phyloP scores from a whole-genome alignment of 2,888 invertebrate species.

The Trichogramma dendrolimi region DNA sequence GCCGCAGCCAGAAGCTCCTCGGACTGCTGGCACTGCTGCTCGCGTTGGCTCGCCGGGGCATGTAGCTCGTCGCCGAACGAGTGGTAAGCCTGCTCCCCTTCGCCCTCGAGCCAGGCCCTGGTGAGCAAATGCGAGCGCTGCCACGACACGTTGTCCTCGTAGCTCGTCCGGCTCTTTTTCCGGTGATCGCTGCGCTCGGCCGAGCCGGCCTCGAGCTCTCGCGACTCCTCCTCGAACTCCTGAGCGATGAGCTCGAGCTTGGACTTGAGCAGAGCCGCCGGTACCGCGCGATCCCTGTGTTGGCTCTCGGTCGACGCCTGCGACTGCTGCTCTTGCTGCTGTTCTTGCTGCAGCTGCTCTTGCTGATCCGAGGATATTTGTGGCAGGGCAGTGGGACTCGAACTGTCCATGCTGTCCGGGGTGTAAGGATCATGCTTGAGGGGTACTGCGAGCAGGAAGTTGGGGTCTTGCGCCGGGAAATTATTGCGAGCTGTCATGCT shows the following conservation, averaged over 20 bases:
- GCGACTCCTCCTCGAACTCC: slow-evolving; percentile 38
- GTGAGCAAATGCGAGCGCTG: slow-evolving; percentile 40
- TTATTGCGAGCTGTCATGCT: no score
- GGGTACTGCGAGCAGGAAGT: slow-evolving; percentile 56
- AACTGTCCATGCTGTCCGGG: slow-evolving; percentile 77
- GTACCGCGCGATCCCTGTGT: slow-evolving; percentile 42
- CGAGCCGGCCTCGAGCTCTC: slow-evolving; percentile 30
- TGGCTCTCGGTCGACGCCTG: slow-evolving; percentile 33
- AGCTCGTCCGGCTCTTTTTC: slow-evolving; percentile 1
- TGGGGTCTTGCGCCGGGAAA: slow-evolving; percentile 21
- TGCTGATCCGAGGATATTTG: background rate
- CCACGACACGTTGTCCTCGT: slow-evolving; percentile 45
- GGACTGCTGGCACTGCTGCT: slow-evolving; percentile 27
- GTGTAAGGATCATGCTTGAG: slow-evolving; percentile 70
- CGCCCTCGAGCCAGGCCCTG: slow-evolving; percentile 42
- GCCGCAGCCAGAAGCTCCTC: slow-evolving; percentile 10
- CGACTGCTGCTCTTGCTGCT: slow-evolving; percentile 10
- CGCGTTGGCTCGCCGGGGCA: slow-evolving; percentile 28
- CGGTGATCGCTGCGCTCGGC: background rate
- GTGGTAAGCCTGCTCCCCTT: slow-evolving; percentile 38
- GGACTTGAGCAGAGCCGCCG: slow-evolving; percentile 46
- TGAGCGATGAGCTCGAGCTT: slow-evolving; percentile 41
- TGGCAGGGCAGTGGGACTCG: slow-evolving; percentile 57
- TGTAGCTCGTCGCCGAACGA: slow-evolving; percentile 31
- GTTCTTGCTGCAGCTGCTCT: background rate